Percentiles rank a stretch among this genome's conserved stretches.
Evolutionary conservation across 1,140 invertebrate species (phyloP).

Genomic region (Colletes latitarsis): DNA sequence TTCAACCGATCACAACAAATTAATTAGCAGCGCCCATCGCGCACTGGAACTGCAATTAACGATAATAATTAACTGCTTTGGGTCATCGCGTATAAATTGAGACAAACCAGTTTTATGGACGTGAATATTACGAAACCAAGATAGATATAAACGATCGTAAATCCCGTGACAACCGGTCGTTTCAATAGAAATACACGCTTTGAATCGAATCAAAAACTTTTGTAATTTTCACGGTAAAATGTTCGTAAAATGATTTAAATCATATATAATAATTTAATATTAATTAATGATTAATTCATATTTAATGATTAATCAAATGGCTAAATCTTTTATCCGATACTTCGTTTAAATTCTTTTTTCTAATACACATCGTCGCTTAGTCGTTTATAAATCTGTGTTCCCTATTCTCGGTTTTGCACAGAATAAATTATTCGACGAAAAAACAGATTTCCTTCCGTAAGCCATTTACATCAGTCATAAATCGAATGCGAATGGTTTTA

Average conservation of each 20-base stretch:
- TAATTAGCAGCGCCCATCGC: constrained; percentile 5
- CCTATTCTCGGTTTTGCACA: too few relatives aligned
- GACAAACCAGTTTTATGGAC: background rate
- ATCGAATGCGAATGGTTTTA: background rate
- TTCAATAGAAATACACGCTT: background rate
- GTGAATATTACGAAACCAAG: background rate
- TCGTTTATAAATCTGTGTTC: too few relatives aligned
- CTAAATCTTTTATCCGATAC: too few relatives aligned
- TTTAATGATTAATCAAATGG: too few relatives aligned
- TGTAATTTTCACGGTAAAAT: background rate
- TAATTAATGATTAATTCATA: too few relatives aligned
- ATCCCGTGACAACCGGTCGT: background rate
- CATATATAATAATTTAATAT: too few relatives aligned
- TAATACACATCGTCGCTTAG: background rate
- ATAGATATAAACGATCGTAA: background rate
- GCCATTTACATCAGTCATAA: background rate
- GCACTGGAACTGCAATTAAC: constrained; percentile 4
- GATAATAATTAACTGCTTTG: constrained; percentile 9
- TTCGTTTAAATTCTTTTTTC: background rate
- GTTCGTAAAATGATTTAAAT: background rate
- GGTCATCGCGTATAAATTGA: background rate
- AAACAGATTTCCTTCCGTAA: too few relatives aligned
- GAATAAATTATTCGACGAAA: background rate
- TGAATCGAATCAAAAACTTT: background rate
- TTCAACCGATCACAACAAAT: background rate